A percentile compares a stretch with the other conserved stretches of the same genome.
phyloP scores from a whole-genome alignment of 2,113 vertebrate species.

The Platichthys stellatus region DNA sequence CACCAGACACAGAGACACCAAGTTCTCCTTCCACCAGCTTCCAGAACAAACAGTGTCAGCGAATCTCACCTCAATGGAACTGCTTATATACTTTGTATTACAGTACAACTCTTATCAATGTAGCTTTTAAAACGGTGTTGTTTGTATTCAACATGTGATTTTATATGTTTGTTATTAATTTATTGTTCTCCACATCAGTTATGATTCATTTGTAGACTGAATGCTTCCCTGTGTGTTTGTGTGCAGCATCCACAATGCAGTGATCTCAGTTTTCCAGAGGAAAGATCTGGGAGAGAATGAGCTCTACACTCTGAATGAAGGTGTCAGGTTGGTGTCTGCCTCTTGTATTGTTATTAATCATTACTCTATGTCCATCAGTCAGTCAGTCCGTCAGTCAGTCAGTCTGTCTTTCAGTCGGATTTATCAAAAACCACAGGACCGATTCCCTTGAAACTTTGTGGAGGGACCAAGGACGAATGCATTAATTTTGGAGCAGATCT shows the following conservation, averaged over 20 bases:
- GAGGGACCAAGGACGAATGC: background rate
- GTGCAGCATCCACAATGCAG: slow-evolving; percentile 93
- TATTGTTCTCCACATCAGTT: background rate
- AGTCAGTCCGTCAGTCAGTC: too few relatives aligned
- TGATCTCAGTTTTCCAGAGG: slow-evolving; percentile 93
- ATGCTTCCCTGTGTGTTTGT: slow-evolving; percentile 34
- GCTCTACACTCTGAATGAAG: slow-evolving; percentile 95
- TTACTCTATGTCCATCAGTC: background rate
- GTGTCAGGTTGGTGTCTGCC: slow-evolving; percentile 89
- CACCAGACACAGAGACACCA: too few relatives aligned
- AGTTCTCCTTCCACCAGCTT: too few relatives aligned
- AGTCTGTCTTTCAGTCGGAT: too few relatives aligned
- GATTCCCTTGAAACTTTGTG: background rate
- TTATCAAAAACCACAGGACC: background rate
- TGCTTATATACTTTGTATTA: too few relatives aligned
- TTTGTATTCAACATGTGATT: too few relatives aligned
- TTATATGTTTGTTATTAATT: too few relatives aligned
- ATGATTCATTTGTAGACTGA: background rate
- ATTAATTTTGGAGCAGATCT: background rate
- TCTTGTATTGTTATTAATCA: background rate
- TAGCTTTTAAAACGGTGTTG: too few relatives aligned
- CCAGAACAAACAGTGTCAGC: too few relatives aligned
- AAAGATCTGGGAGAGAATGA: slow-evolving; percentile 95
- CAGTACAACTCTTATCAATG: too few relatives aligned
- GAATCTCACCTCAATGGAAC: too few relatives aligned